Evolutionary conservation across 2,888 invertebrate species (phyloP).

Genomic region (Eupithecia centaureata): DNA sequence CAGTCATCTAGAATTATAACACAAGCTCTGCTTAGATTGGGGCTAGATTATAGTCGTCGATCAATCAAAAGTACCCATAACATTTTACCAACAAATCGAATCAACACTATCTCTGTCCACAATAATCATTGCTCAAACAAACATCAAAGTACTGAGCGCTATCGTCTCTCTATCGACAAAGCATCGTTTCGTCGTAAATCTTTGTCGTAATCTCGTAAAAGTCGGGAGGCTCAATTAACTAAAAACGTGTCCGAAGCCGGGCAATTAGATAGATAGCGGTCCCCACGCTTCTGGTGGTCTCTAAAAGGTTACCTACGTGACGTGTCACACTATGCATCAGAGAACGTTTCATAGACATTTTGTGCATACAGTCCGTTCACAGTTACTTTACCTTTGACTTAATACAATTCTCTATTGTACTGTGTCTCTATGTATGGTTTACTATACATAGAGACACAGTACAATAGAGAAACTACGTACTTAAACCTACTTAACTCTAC

Average conservation of each 20-base stretch:
- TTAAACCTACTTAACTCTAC: too few relatives aligned
- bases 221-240: conserved; percentile 73
- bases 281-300: conserved; percentile 72
- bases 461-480: too few relatives aligned
- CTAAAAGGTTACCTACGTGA: conserved; percentile 16
- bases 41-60: too few relatives aligned
- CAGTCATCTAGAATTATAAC: too few relatives aligned
- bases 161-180: conserved; percentile 27
- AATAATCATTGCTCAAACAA: not conserved
- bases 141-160: conserved; percentile 16
- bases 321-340: conserved; percentile 23
- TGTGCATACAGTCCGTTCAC: too few relatives aligned
- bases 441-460: too few relatives aligned
- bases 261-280: conserved; percentile 76
- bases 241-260: conserved; percentile 71
- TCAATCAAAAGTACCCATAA: not conserved
- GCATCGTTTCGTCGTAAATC: conserved; percentile 57
- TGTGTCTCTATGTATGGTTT: too few relatives aligned
- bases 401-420: too few relatives aligned
- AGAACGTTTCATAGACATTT: not conserved
- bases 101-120: not conserved
- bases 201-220: conserved; percentile 63
- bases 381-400: too few relatives aligned
- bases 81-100: not conserved
- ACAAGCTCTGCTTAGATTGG: too few relatives aligned